Percentiles rank a stretch among this genome's conserved stretches.
Evolutionary conservation across 1,140 invertebrate genomes (phyloP).

Genomic region (Scylla paramamosain): DNA sequence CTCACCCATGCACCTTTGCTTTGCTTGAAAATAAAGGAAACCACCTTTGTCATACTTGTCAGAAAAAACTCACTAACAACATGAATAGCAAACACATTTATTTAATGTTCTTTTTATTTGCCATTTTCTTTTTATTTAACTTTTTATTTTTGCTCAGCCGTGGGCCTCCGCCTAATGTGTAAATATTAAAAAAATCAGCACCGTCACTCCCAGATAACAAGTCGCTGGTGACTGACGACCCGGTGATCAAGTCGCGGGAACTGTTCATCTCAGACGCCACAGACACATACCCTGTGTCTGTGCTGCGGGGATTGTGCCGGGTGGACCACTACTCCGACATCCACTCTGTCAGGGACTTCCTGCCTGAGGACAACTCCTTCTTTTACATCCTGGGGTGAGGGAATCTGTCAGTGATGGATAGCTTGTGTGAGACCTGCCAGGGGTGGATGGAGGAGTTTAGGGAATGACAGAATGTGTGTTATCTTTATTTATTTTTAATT

Average conservation of each 20-base stretch:
- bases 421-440: not conserved
- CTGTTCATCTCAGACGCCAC: constrained; percentile 83
- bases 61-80: too few relatives aligned
- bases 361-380: constrained; percentile 80
- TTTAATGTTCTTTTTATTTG: too few relatives aligned
- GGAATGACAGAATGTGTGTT: too few relatives aligned
- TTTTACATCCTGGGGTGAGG: constrained; percentile 81
- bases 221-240: constrained; percentile 80
- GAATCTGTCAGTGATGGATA: not conserved
- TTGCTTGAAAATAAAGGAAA: too few relatives aligned
- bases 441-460: too few relatives aligned
- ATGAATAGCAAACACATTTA: too few relatives aligned
- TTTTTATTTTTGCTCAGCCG: too few relatives aligned
- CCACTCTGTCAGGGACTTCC: constrained; percentile 80
- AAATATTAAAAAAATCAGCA: constrained; percentile 32
- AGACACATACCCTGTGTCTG: constrained; percentile 83
- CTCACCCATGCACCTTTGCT: too few relatives aligned
- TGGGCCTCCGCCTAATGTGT: not conserved
- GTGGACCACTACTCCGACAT: constrained; percentile 83
- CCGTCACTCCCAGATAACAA: constrained; percentile 78
- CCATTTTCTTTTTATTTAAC: too few relatives aligned
- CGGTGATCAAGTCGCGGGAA: constrained; percentile 81
- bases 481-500: too few relatives aligned
- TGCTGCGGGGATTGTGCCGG: constrained; percentile 82
- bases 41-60: too few relatives aligned